phyloP scores from a whole-genome alignment of 2,113 vertebrate genomes.

The Camelus bactrianus region DNA sequence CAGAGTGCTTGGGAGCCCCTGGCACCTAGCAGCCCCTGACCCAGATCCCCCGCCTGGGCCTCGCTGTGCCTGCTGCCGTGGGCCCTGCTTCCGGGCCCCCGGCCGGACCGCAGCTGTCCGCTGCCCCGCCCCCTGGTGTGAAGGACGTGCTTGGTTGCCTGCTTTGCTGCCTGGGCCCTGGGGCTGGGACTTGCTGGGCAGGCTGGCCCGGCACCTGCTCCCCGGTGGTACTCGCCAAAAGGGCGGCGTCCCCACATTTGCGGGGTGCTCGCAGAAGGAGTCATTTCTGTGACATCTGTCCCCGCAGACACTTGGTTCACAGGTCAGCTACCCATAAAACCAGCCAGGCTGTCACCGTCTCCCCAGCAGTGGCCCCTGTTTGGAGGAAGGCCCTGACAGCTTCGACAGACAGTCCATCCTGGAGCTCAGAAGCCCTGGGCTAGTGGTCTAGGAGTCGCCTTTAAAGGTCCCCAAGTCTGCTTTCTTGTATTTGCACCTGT shows the following conservation, averaged over 20 bases:
- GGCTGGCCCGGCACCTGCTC: neutral
- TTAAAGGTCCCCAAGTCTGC: too few relatives aligned
- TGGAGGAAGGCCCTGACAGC: neutral
- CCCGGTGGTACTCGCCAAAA: neutral
- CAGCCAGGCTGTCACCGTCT: neutral
- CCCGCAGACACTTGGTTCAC: neutral
- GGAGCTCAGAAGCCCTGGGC: neutral
- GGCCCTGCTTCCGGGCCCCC: neutral
- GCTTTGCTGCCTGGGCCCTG: neutral
- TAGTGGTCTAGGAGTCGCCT: neutral
- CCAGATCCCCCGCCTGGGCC: accelerated
- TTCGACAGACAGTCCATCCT: neutral
- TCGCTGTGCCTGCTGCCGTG: accelerated
- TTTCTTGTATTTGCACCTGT: neutral
- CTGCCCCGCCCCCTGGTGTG: neutral
- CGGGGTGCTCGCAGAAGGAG: neutral
- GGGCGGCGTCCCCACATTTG: neutral
- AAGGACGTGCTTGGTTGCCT: neutral
- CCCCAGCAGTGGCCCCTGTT: accelerated
- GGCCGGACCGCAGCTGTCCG: neutral
- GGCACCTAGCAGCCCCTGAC: accelerated
- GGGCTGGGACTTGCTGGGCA: too few relatives aligned
- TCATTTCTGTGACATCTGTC: neutral
- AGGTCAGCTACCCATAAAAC: too few relatives aligned
- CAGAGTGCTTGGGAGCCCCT: neutral